Evolutionary conservation across 2,797 vertebrate genomes (phyloP).

Genomic region (Anomalospiza imberbis): DNA sequence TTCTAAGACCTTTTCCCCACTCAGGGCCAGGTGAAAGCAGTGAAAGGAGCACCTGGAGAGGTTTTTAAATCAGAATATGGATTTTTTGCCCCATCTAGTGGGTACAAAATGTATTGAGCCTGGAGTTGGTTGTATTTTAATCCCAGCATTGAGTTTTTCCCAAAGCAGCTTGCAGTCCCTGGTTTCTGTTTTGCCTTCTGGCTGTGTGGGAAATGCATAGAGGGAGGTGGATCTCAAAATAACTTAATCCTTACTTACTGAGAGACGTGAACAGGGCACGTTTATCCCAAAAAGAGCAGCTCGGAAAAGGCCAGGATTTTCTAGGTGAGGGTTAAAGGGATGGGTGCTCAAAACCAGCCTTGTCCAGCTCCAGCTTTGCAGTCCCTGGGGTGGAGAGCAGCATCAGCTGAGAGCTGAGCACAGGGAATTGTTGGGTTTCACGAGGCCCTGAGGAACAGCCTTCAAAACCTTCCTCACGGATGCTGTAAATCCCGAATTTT

Average conservation of each 20-base stretch:
- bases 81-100: conserved; percentile 62
- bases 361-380: background rate
- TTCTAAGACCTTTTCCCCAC: background rate
- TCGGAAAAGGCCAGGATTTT: background rate
- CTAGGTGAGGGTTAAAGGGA: background rate
- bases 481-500: background rate
- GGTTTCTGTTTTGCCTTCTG: background rate
- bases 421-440: background rate
- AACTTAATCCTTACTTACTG: background rate
- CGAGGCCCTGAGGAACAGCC: background rate
- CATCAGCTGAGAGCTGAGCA: background rate
- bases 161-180: accelerated
- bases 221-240: background rate
- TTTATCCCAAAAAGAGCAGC: background rate
- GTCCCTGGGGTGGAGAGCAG: background rate
- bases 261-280: background rate
- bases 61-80: background rate
- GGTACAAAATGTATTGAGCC: background rate
- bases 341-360: no score
- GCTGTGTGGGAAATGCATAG: background rate
- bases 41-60: background rate
- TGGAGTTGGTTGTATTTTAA: background rate
- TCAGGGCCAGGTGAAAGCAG: background rate
- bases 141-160: background rate
- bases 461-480: background rate